These are phyloP conservation scores for Cynodonichthys magdalenae DNA, from an alignment of 2,797 vertebrate genomes.

Conservation along the genomic window DNA sequence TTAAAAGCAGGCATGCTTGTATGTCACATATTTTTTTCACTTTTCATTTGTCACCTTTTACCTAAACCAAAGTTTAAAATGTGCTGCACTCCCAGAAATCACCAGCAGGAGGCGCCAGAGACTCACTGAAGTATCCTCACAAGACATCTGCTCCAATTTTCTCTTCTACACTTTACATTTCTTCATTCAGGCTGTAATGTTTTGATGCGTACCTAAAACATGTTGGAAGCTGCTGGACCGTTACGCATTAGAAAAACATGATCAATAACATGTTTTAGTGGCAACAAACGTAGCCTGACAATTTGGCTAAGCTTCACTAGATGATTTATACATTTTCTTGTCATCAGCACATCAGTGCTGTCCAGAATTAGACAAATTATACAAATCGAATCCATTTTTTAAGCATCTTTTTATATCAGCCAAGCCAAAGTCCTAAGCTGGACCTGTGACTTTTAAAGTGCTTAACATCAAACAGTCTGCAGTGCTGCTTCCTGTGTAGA, in stretches of 20 bases:
- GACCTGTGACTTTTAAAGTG: background rate
- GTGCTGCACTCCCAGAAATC: slow-evolving; percentile 24
- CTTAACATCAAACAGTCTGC: background rate
- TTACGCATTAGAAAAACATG: background rate
- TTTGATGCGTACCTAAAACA: slow-evolving; percentile 11
- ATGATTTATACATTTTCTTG: background rate
- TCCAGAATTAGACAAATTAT: background rate
- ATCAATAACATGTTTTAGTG: slow-evolving; percentile 2
- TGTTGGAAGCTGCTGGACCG: background rate
- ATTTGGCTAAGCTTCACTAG: slow-evolving; percentile 10
- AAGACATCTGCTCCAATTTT: slow-evolving; percentile 9
- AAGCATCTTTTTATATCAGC: background rate
- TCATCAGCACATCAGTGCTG: background rate
- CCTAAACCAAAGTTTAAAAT: background rate
- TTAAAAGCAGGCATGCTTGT: background rate
- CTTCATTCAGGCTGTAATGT: slow-evolving; percentile 1
- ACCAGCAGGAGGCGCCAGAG: slow-evolving; percentile 72
- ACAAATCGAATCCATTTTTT: background rate
- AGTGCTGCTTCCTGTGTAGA: slow-evolving; percentile 1
- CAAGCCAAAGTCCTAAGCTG: background rate
- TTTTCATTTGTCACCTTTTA: background rate
- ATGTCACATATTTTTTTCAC: background rate
- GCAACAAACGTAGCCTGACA: background rate
- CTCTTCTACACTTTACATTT: slow-evolving; percentile 7
- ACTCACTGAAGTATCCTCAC: background rate